These are phyloP conservation scores for Eudemis profundana DNA, from an alignment of 2,888 invertebrate species.

Conservation along the genomic window DNA sequence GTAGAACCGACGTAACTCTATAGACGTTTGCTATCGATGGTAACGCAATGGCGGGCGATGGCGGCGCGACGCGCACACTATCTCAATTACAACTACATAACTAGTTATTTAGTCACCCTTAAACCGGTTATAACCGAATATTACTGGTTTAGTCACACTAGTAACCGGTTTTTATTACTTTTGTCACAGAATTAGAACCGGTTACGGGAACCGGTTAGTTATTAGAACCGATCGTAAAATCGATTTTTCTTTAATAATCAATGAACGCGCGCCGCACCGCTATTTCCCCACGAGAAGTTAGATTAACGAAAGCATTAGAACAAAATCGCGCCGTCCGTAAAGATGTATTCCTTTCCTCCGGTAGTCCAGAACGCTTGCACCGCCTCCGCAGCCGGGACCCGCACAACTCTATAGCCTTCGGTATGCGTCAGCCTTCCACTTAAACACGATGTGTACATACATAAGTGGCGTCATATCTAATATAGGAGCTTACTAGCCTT, in stretches of 20 bases:
- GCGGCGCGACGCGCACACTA: constrained; percentile 50
- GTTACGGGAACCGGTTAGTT: not conserved
- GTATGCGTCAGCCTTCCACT: constrained; percentile 50
- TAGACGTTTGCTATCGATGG: constrained; percentile 64
- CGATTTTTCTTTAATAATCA: no score
- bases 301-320: constrained; percentile 48
- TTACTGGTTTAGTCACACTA: not conserved
- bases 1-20: constrained; percentile 62
- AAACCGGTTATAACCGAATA: not conserved
- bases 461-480: constrained; percentile 80
- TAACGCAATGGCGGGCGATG: constrained; percentile 39
- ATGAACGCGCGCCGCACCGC: constrained; percentile 41
- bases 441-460: constrained; percentile 72
- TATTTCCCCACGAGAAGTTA: constrained; percentile 48
- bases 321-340: constrained; percentile 73
- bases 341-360: constrained; percentile 49
- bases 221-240: no score
- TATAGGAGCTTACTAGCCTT: constrained; percentile 85
- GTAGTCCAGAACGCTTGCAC: constrained; percentile 30
- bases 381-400: constrained; percentile 1
- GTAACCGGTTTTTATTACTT: not conserved
- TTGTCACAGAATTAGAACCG: no score
- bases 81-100: constrained; percentile 16
- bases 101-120: no score
- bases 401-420: constrained; percentile 32